Evolutionary conservation across 2,888 invertebrate genomes (phyloP), one percentile per base, ranked within the genome.

Genomic region (Cosmopolites sordidus): DNA sequence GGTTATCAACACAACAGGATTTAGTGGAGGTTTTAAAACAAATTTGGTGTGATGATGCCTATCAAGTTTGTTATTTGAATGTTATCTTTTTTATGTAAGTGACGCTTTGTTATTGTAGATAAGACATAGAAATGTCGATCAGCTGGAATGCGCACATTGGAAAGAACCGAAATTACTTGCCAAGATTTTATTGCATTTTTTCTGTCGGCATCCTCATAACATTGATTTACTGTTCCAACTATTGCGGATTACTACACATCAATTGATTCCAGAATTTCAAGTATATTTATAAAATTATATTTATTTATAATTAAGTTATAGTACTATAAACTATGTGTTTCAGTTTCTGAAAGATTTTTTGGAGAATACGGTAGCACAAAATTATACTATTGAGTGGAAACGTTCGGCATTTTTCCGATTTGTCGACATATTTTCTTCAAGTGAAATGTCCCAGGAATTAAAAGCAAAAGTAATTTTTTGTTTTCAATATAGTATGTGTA

Each of bases 331-430:
- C 3, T 4, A n/a, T 58, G 56, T 60, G 62, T 80, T 75, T 59
- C 82, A 94, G 79, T 93, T 93, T 68, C 76, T 94, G 2, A 81
- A 89, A 16, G 91, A 92, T 61, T 94, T 92, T 71, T 73, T 93
- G 18, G 92, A 93, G 66, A 87, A 89, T 63, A 91, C 89, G 0
- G 91, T 93, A 1, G 89, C 92, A 0, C 89, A 90, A 67, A 89
- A 87, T 58, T 96, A 91, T 70, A 86, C 92, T 0, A 86, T 95
- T 0, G 90, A 92, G 56, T 98, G 98, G 97, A 97, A 97, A 69
- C 81, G 97, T 29, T 83, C 84, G 43, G 94, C 95, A 0, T 98
- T 98, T 78, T 93, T 95, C 77, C 84, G 89, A 64, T 96, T 98
- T 75, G 94, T 97, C 6, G 90, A 95, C 54, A 82, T 92, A 62